Percentiles rank a stretch among this genome's conserved stretches.
Conservation (phyloP, 2,888 invertebrate genomes). For the Gnatocerus cornutus region DNA sequence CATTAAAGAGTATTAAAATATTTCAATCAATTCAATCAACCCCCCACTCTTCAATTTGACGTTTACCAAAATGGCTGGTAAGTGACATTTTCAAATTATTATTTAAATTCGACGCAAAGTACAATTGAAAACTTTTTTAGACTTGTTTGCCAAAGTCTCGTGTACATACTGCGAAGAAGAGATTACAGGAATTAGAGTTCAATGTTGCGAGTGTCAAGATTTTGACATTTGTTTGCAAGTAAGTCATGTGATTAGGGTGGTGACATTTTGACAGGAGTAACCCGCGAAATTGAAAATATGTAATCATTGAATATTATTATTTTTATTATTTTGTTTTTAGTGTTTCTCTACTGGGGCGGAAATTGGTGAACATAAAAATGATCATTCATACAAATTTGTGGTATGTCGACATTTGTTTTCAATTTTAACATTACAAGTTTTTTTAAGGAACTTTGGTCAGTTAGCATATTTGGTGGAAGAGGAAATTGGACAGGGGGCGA, state of each 20-base stretch:
- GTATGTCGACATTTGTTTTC: conserved; percentile 75
- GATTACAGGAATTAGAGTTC: conserved; percentile 90
- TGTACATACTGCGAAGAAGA: conserved; percentile 97
- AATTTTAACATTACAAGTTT: background rate
- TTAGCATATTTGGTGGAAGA: conserved; percentile 85
- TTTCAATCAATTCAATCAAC: too few species aligned
- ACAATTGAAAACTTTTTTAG: conserved; percentile 56
- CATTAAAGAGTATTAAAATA: too few species aligned
- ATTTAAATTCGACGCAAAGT: too few species aligned
- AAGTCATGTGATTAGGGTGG: conserved; percentile 63
- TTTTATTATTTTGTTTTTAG: conserved; percentile 79
- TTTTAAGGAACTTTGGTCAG: conserved; percentile 83
- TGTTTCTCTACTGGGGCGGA: conserved; percentile 96
- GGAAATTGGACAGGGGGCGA: conserved; percentile 93
- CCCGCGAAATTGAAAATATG: conserved; percentile 22
- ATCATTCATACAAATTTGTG: conserved; percentile 93
- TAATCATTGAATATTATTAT: too few species aligned
- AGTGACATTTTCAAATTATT: conserved; percentile 30
- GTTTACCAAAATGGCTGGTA: conserved; percentile 49
- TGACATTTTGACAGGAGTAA: too few species aligned
- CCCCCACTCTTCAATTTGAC: too few species aligned
- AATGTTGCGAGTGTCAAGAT: conserved; percentile 92
- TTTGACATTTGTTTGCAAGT: conserved; percentile 98
- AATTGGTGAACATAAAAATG: conserved; percentile 92
- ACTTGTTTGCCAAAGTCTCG: conserved; percentile 69